Percentiles rank a stretch among this genome's conserved stretches.
Conservation (phyloP, 2,888 invertebrate genomes). For the Cataglyphis albicans region DNA sequence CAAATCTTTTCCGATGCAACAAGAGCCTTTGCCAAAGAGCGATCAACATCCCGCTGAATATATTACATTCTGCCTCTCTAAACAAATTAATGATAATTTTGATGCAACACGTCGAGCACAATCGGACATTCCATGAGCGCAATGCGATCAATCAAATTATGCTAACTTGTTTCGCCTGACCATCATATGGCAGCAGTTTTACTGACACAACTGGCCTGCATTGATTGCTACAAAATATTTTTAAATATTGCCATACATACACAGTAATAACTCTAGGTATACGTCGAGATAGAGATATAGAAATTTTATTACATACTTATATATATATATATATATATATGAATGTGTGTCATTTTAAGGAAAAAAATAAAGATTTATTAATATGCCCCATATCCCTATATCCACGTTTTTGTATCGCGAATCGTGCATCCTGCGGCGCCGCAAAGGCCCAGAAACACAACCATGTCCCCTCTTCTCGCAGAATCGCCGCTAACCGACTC, state of each 20-base stretch:
- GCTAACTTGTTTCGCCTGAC: constrained; percentile 67
- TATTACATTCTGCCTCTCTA: background rate
- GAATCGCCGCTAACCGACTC: constrained; percentile 40
- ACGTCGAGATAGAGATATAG: background rate
- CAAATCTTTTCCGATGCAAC: background rate
- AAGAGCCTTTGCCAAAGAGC: background rate
- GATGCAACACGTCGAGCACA: constrained; percentile 34
- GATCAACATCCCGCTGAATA: background rate
- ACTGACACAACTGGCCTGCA: constrained; percentile 13
- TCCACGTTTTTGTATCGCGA: background rate
- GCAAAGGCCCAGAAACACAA: constrained; percentile 48
- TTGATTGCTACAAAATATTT: background rate
- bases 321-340: background rate
- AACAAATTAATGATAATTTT: constrained; percentile 32
- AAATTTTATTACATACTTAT: background rate
- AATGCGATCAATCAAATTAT: constrained; percentile 72
- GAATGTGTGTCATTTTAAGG: background rate
- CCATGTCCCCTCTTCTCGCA: constrained; percentile 48
- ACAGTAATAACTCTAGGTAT: background rate
- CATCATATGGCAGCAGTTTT: constrained; percentile 38
- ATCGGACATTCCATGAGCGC: constrained; percentile 37
- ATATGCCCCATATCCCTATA: background rate
- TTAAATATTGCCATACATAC: background rate
- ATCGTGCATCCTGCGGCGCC: background rate
- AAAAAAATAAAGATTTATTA: background rate